Evolutionary conservation across 2,888 invertebrate genomes (phyloP), one percentile per base, ranked within the genome.

Genomic region (Eudemis profundana): DNA sequence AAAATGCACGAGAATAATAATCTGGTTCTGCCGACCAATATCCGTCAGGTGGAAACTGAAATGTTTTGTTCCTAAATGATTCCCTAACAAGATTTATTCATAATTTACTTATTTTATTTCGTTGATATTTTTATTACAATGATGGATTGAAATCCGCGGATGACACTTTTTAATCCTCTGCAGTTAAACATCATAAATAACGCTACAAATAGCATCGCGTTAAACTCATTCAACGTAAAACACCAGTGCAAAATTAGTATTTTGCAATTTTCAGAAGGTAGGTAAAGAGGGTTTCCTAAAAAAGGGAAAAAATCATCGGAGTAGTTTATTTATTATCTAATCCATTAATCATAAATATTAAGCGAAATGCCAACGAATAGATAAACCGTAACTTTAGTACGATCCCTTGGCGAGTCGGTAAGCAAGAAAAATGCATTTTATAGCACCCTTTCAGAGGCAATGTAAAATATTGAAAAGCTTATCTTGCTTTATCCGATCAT

Each of bases 1-100:
- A 53, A 64, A 64, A 65, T 65, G 36, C 59, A 40, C 46, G 27
- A 50, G 51, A 46, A 65, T 59, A 64, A 64, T 64, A 51, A 46
- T 59, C 46, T 59, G 50, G 57, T 36, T 64, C 51, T 46, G 27
- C 59, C 51, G 46, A 40, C 65, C 51, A 44, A 38, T 64, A 19
- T 46, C 51, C 36, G 38, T 60, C 46, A 60, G 59, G 46, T 40
- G 59, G 51, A 51, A 59, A 19, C 14, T 38, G 15, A 53, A 64
- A 7, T 23, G 33, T 63, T 40, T 57, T 57, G 33, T 51, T 64
- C 15, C 49, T 38, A n/a, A 17, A 50, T 19, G 12, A 27, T 5
- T 27, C 2, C 27, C 4, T 27, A 27, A 2, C 27, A 27, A 27
- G 4, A 27, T 27, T 5, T 27, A 27, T 27, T 27, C 27, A 27